Percentiles rank a stretch among this genome's conserved stretches.
Conservation (phyloP, 1,140 invertebrate genomes). For the Pogonognathellus flavescens region DNA sequence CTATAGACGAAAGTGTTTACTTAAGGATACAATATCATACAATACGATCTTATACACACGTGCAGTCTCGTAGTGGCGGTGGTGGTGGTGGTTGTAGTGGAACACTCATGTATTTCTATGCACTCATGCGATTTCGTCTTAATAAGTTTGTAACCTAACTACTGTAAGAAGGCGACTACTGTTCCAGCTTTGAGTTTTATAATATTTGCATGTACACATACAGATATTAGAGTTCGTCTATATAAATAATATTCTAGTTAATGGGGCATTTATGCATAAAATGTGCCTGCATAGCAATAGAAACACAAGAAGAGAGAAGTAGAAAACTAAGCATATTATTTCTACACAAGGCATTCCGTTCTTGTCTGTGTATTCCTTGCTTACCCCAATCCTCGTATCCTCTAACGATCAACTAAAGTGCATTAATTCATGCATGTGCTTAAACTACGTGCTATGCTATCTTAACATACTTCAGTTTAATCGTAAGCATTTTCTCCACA, state of each 20-base stretch:
- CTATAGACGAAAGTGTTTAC: no score
- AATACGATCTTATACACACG: no score
- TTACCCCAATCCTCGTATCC: conserved; percentile 38
- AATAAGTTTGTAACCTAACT: conserved; percentile 23
- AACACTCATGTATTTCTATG: not conserved
- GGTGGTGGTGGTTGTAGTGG: no score
- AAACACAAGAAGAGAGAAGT: not conserved
- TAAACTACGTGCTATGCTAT: conserved; percentile 23
- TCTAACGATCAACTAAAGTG: conserved; percentile 44
- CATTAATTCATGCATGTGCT: conserved; percentile 47
- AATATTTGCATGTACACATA: not conserved
- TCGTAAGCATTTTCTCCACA: not conserved
- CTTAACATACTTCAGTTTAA: not conserved
- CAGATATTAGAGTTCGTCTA: conserved; percentile 6
- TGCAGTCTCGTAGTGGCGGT: no score
- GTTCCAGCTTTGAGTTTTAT: no score
- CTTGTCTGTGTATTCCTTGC: not conserved
- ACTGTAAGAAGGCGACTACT: not conserved
- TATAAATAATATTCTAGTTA: conserved; percentile 13
- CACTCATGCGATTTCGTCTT: not conserved
- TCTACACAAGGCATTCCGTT: not conserved
- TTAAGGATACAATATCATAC: no score
- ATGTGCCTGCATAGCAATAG: not conserved
- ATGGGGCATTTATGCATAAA: conserved; percentile 30
- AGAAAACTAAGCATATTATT: not conserved